Base-by-base conservation (phyloP, 2,113 vertebrate species). In the Solea senegalensis region DNA sequence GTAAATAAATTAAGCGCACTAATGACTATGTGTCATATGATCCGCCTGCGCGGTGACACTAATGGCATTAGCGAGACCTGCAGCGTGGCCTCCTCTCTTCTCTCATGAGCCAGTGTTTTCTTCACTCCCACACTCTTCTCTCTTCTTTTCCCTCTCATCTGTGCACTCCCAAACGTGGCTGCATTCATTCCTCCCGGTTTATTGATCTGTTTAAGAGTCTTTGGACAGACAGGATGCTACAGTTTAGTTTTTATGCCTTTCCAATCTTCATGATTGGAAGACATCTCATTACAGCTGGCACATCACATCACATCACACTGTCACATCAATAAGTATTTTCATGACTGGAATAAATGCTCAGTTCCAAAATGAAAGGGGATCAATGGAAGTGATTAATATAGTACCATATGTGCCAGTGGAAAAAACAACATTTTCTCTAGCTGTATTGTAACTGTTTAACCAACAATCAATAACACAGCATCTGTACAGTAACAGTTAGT, bases 1-100 rank as follows among this genome's bases (percentile, higher is more conserved):
- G 69, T 72, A 86, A 88, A 83, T 80, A 85, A 88, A 83, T 67
- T 62, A 88, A 77, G 64, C 79, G 65, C 74, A 65, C 61, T 72
- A 77, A 84, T 77, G 70, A 83, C 52, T 69, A 12, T 52, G 52
- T 71, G 82, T 84, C 86, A 88, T 83, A 74, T 81, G 74, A 87
- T 73, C 78, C 27, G 48, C 55, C 73, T 65, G 69, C 58, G 57
- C 49, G 7, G 64, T 50, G 65, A 87, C 79, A 76, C 76, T 86
- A 84, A 84, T 72, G 65, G 59, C 69, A 80, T 84, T 85, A 84
- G 50, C 27, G 69, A 75, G 65, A 66, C 63, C 76, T 53, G 62
- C 72, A 66, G 58, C n/a, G 16, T 16, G 57, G 66, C 59, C 63
- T 60, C 66, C 43, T 59, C 48, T 60, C 66, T 43, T 59, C 48